phyloP scores from a whole-genome alignment of 1,140 invertebrate species.

The Schmidtea mediterranea region DNA sequence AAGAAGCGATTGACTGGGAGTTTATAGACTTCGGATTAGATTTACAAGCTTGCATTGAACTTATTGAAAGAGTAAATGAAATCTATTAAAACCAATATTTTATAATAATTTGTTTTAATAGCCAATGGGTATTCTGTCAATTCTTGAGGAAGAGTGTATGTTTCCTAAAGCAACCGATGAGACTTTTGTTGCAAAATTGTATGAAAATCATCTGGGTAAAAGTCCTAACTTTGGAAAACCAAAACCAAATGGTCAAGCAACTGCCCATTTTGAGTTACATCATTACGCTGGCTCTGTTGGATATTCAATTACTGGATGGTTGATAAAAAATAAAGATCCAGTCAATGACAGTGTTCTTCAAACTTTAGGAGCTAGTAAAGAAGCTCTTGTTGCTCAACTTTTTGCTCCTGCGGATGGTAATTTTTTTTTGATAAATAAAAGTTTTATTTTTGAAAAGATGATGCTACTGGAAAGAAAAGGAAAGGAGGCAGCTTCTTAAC shows the following conservation, averaged over 20 bases:
- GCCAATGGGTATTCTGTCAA: constrained; percentile 98
- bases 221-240: constrained; percentile 85
- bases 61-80: constrained; percentile 74
- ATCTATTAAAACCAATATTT: background rate
- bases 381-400: constrained; percentile 37
- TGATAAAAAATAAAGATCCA: constrained; percentile 99
- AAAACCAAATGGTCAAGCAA: constrained; percentile 38
- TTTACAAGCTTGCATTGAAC: constrained; percentile 82
- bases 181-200: constrained; percentile 85
- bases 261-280: constrained; percentile 78
- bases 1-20: constrained; percentile 87
- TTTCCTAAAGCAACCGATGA: constrained; percentile 96
- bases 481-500: constrained; percentile 86
- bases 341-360: constrained; percentile 92
- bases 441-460: background rate
- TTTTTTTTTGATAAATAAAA: background rate
- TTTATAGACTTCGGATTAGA: constrained; percentile 99
- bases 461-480: constrained; percentile 36
- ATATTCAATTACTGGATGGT: constrained; percentile 88
- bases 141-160: constrained; percentile 99
- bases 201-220: constrained; percentile 91
- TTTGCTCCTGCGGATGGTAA: background rate
- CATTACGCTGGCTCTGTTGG: constrained; percentile 93
- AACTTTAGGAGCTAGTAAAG: constrained; percentile 64
- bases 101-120: constrained; percentile 26